These are phyloP conservation scores for Lathamus discolor DNA, from an alignment of 2,113 vertebrate species.

Conservation along the genomic window DNA sequence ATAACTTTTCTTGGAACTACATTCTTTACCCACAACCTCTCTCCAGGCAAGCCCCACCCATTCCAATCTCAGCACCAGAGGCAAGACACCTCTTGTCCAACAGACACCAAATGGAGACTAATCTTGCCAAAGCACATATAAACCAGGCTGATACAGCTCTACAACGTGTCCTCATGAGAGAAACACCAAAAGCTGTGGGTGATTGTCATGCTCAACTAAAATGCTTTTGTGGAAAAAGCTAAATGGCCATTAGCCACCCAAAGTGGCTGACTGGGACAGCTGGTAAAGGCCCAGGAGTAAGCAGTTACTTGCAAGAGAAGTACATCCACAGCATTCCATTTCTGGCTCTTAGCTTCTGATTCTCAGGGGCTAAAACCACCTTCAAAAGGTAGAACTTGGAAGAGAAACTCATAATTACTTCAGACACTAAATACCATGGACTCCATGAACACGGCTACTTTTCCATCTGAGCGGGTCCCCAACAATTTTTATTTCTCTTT, in stretches of 20 bases:
- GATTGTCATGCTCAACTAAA: not conserved
- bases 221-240: not conserved
- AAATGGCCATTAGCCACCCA: not conserved
- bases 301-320: fast-evolving
- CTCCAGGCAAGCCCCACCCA: not conserved
- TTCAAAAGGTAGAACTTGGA: not conserved
- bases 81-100: not conserved
- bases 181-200: not conserved
- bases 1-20: not conserved
- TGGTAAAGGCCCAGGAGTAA: not conserved
- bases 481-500: not conserved
- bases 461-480: not conserved
- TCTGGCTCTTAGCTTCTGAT: not conserved
- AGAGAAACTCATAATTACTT: not conserved
- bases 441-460: not conserved
- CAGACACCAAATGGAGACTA: not conserved
- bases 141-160: not conserved
- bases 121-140: not conserved
- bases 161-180: not conserved
- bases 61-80: not conserved
- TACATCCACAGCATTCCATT: not conserved
- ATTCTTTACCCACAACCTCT: not conserved
- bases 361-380: not conserved
- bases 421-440: not conserved
- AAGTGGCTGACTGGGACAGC: not conserved